Evolutionary conservation across 37 sponge, comb jelly and placozoan genomes (phyloP).

Genomic region (Cliona cf. orientalis): DNA sequence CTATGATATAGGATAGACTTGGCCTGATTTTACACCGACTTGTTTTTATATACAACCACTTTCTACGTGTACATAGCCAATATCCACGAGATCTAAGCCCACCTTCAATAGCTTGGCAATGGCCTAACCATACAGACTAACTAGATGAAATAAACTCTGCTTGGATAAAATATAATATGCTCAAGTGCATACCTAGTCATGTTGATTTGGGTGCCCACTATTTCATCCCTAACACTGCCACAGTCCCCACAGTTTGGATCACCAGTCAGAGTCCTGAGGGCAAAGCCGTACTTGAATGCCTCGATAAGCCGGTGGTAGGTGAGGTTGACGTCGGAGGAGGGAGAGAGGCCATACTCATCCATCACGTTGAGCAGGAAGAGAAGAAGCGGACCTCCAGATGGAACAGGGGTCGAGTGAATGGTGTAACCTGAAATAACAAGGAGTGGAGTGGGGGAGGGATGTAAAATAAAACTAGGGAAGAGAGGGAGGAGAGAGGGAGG

Average conservation of each 20-base stretch:
- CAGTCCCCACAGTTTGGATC: slow-evolving; percentile 52
- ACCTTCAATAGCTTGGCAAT: no score
- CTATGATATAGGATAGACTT: no score
- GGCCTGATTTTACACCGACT: no score
- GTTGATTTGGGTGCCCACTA: background rate
- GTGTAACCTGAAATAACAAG: slow-evolving; percentile 29
- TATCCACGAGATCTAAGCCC: no score
- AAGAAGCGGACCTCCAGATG: slow-evolving; percentile 76
- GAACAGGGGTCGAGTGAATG: slow-evolving; percentile 59
- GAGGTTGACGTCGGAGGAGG: slow-evolving; percentile 19
- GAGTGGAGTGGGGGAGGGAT: background rate
- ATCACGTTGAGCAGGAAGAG: slow-evolving; percentile 76
- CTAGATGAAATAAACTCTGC: no score
- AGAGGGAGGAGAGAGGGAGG: no score
- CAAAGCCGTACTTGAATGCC: slow-evolving; percentile 83
- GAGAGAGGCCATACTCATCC: slow-evolving; percentile 40
- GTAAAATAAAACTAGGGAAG: no score
- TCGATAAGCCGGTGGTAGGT: slow-evolving; percentile 78
- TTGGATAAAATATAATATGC: no score
- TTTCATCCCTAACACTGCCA: background rate
- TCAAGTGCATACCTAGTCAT: slow-evolving; percentile 18
- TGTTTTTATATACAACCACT: no score
- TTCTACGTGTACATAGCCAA: no score
- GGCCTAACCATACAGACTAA: no score
- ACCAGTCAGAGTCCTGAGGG: slow-evolving; percentile 52